Conservation (phyloP, 2,888 invertebrate genomes). For the Imbricaverruca yamaguchii region DNA sequence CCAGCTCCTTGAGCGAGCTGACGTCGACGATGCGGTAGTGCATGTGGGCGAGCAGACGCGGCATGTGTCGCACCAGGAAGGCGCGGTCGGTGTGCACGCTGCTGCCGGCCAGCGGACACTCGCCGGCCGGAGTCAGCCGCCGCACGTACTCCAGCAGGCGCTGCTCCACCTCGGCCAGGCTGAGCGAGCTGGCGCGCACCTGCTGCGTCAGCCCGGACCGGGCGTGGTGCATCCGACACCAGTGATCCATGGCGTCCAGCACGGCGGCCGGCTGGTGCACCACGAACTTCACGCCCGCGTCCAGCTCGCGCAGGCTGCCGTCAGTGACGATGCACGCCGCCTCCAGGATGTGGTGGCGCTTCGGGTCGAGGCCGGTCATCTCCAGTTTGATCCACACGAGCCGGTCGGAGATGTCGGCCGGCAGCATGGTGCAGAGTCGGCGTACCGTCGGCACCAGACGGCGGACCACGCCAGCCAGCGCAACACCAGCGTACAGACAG, state of each 20-base stretch:
- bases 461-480: too few relatives aligned
- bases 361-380: slow-evolving; percentile 82
- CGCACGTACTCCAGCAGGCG: slow-evolving; percentile 52
- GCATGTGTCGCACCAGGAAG: slow-evolving; percentile 78
- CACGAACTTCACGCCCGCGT: slow-evolving; percentile 64
- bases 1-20: slow-evolving; percentile 75
- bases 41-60: slow-evolving; percentile 62
- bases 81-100: slow-evolving; percentile 75
- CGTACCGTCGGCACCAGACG: neutral
- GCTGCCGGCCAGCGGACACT: slow-evolving; percentile 78
- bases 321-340: slow-evolving; percentile 85
- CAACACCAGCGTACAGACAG: too few relatives aligned
- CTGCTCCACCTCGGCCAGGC: slow-evolving; percentile 56
- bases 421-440: neutral
- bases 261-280: slow-evolving; percentile 67
- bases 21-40: slow-evolving; percentile 93
- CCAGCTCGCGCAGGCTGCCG: slow-evolving; percentile 62
- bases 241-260: slow-evolving; percentile 68
- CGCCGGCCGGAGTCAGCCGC: slow-evolving; percentile 40
- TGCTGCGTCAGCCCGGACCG: slow-evolving; percentile 73
- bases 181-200: slow-evolving; percentile 58
- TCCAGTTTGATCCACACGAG: slow-evolving; percentile 39
- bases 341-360: slow-evolving; percentile 74
- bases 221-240: slow-evolving; percentile 73
- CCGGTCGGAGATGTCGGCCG: neutral